Base-by-base conservation (phyloP, 30 jellyfish, hydroid and myxozoan genomes). In the Sanderia malayensis region DNA sequence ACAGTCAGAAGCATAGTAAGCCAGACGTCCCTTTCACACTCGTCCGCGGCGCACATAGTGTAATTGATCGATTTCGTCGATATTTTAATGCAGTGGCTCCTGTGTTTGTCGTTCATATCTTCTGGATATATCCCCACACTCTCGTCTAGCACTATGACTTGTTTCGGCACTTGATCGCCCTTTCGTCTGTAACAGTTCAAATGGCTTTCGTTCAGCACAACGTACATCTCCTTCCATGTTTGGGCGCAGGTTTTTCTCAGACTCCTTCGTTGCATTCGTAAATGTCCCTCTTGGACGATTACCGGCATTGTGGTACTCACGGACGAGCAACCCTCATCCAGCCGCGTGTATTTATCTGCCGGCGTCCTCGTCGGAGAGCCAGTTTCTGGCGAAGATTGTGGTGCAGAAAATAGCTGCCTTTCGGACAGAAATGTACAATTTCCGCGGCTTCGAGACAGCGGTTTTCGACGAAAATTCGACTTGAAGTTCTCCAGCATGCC, bases 81-180 rank as follows among this genome's bases (percentile, higher is more conserved):
- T 1, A 76, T 29, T 46, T 65, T 28, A 9, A 76, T 76, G 57
- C 88, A 76, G 41, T 61, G 64, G 29, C 73, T 47, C 41, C 45
- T 33, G 23, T 31, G 70, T 25, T 52, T 45, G 26, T 62, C 70
- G 18, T 29, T 29, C 1, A 62, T 10, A 47, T 76, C 88, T 47
- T 76, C 88, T 1, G 80, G 80, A 37, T 61, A 76, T 22, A 76
- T 76, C 22, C 88, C 88, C 49, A 76, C 88, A 20, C 71, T 46
- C 31, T 76, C 88, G 30, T 76, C 88, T 2, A 76, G 29, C 17
- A 29, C 22, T 11, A 76, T 76, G 29, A 45, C 34, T 9, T 37
- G 65, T 46, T 31, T 76, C 1, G 88, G 88, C 15, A 10, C 27
- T 29, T 44, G 76, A 23, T 76, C 88, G 46, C 20, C 76, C 23